phyloP scores from a whole-genome alignment of 2,113 vertebrate species.

The Seriola dumerili region DNA sequence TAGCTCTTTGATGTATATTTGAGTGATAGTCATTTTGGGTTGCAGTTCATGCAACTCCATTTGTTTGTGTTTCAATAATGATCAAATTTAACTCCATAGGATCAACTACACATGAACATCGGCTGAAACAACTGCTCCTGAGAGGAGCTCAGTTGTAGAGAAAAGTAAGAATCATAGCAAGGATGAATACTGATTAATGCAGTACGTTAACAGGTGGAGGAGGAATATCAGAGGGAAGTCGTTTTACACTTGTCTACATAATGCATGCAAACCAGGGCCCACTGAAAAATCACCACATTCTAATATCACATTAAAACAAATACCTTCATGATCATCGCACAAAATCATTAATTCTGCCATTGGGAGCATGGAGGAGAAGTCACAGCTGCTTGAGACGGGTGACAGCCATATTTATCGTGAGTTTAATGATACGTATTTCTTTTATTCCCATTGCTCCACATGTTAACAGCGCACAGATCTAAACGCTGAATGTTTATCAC shows the following conservation, averaged over 20 bases:
- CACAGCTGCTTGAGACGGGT: background rate
- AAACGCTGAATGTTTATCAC: conserved; percentile 35
- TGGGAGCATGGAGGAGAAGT: conserved; percentile 74
- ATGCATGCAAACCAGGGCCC: conserved; percentile 20
- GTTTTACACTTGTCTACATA: conserved; percentile 28
- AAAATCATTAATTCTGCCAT: conserved; percentile 83
- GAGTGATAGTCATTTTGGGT: too few relatives aligned
- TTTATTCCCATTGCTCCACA: conserved; percentile 50
- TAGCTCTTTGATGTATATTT: too few relatives aligned
- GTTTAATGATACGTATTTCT: conserved; percentile 67
- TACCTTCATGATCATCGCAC: conserved; percentile 9
- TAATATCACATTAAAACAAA: conserved; percentile 36
- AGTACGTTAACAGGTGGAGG: conserved; percentile 20
- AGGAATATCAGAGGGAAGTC: background rate
- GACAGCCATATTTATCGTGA: conserved; percentile 51
- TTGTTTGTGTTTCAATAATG: too few relatives aligned
- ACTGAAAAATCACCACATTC: conserved; percentile 25
- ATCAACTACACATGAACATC: too few relatives aligned
- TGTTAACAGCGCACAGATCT: conserved; percentile 45
- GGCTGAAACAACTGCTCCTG: too few relatives aligned
- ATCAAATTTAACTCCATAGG: too few relatives aligned
- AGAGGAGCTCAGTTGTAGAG: too few relatives aligned
- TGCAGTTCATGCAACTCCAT: too few relatives aligned
- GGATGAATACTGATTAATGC: background rate
- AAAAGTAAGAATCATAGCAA: background rate